Evolutionary conservation across 2,888 invertebrate species (phyloP), one percentile per base, ranked within the genome.

Genomic region (Macrophya alboannulata): DNA sequence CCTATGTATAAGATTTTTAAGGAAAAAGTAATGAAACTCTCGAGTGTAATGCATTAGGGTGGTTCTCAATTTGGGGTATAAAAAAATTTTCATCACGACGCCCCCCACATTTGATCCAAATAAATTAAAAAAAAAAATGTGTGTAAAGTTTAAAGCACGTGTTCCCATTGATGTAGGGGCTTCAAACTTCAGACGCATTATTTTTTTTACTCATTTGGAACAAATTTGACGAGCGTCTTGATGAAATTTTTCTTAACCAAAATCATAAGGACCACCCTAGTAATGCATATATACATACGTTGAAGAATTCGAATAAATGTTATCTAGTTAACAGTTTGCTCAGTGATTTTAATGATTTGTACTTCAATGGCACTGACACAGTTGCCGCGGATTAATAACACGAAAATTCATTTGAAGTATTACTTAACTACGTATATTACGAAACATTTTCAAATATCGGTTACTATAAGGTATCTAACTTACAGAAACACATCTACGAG

Each of bases 401-500:
- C 8, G 31, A 55, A n/a, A 55, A 55, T 55, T 55, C n/a, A 55
- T 55, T 55, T 55, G n/a, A 55, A 55, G 55, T 31, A 3, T 55
- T 55, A 55, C n/a, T n/a, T n/a, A n/a, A n/a, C n/a, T n/a, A 37
- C 31, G 31, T 9, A 55, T 48, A 55, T 48, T 62, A 62, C 1
- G 25, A 8, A 62, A 62, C 10, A 62, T 62, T 62, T 62, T 21
- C 21, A 17, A n/a, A 0, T 25, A 12, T 25, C 10, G 4, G 9
- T 51, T 51, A 1, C 31, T 55, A n/a, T n/a, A n/a, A 31, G 31
- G 31, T 31, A 25, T n/a, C 31, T 9, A 40, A 84, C 84, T 71
- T 45, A 84, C 84, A 71, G 84, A 84, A 17, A 17, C 37, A 72
- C 37, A 84, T 31, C 84, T 84, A 48, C 84, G 68, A 40, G 84